A percentile compares a stretch with the other conserved stretches of the same genome.
Evolutionary conservation across 2,113 vertebrate genomes (phyloP).

Genomic region (Petaurus breviceps): DNA sequence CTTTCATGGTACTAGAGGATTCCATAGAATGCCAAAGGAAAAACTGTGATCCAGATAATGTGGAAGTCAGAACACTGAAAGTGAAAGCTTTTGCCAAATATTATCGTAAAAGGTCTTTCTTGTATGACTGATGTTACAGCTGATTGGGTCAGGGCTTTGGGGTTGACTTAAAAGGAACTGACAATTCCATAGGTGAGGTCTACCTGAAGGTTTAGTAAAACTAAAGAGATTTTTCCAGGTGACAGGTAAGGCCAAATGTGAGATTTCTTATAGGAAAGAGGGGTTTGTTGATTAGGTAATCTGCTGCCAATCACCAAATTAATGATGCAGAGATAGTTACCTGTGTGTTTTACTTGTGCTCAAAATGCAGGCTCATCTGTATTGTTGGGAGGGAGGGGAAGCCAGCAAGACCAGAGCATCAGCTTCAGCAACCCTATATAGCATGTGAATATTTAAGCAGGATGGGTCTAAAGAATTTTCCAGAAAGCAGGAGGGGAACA

Average conservation of each 20-base stretch:
- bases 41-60: background rate
- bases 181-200: background rate
- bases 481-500: background rate
- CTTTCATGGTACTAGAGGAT: background rate
- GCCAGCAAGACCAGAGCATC: background rate
- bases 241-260: background rate
- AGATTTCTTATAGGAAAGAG: background rate
- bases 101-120: background rate
- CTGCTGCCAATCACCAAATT: background rate
- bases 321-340: background rate
- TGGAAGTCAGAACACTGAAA: background rate
- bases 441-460: background rate
- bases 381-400: background rate
- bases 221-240: background rate
- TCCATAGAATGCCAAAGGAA: background rate
- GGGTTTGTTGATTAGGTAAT: background rate
- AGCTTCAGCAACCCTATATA: background rate
- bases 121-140: background rate
- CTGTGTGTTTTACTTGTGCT: background rate
- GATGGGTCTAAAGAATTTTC: background rate
- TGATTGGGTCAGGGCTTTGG: background rate
- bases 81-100: background rate
- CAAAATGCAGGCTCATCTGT: background rate
- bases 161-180: background rate
- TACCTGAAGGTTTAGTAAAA: background rate